Conservation (phyloP, 2,888 invertebrate genomes). For the Sarcophaga subvicina region DNA sequence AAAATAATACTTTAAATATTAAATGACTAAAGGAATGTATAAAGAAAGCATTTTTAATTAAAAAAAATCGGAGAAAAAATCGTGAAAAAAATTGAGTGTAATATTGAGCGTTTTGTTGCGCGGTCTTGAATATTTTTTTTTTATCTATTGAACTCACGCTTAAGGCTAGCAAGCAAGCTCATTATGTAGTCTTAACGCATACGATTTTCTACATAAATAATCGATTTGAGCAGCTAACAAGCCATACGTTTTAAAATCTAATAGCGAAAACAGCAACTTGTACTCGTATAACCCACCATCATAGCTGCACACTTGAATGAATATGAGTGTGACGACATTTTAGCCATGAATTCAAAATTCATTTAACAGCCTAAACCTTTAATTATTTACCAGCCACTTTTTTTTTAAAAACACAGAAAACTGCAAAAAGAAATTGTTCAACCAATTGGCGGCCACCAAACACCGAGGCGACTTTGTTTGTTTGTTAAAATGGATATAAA, state of each 20-base stretch:
- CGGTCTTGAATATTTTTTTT: neutral
- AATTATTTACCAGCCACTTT: neutral
- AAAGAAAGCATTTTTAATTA: neutral
- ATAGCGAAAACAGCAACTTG: conserved; percentile 49
- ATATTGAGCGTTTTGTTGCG: neutral
- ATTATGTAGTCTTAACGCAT: conserved; percentile 79
- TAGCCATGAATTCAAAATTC: conserved; percentile 50
- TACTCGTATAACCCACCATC: neutral
- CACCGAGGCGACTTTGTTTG: neutral
- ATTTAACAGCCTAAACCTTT: conserved; percentile 4
- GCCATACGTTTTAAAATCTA: conserved; percentile 54
- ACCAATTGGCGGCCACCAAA: too few relatives aligned
- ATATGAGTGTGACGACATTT: conserved; percentile 62
- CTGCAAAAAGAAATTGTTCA: neutral
- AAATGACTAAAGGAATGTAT: neutral
- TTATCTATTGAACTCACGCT: neutral
- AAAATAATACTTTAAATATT: neutral
- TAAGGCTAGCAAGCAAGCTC: conserved; percentile 69
- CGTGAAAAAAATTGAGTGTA: neutral
- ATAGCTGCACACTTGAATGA: conserved; percentile 35
- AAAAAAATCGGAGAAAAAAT: too few relatives aligned
- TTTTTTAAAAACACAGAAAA: neutral
- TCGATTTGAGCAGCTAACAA: conserved; percentile 60
- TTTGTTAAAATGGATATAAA: conserved; percentile 43
- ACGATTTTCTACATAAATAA: conserved; percentile 72